Percentiles rank a stretch among this genome's conserved stretches.
Conservation (phyloP, 2,113 vertebrate species). For the Australoheros scitulus region DNA sequence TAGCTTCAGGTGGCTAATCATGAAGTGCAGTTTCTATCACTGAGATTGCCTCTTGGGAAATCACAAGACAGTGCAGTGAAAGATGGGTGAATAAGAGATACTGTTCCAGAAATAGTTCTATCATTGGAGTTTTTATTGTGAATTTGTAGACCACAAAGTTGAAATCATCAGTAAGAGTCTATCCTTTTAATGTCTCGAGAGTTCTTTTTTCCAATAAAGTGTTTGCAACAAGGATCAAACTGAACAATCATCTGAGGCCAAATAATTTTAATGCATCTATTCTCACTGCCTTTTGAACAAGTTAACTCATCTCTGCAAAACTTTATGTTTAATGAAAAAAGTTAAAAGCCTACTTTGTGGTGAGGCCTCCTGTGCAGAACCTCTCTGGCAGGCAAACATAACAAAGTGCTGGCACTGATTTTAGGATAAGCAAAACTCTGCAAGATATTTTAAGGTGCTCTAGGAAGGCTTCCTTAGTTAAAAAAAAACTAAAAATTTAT, state of each 20-base stretch:
- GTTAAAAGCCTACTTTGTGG: slow-evolving; percentile 13
- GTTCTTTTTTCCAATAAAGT: not conserved
- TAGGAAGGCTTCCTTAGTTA: not conserved
- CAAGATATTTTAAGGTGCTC: not conserved
- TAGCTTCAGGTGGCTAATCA: not conserved
- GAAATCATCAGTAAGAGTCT: not conserved
- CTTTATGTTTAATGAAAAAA: not conserved
- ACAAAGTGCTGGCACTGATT: slow-evolving; percentile 17
- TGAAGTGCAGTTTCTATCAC: not conserved
- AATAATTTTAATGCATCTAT: not conserved
- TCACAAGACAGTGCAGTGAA: not conserved
- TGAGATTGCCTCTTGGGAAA: not conserved
- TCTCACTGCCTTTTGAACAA: not conserved
- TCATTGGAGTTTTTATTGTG: not conserved
- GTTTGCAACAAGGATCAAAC: not conserved
- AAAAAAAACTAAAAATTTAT: not conserved
- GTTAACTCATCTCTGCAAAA: not conserved
- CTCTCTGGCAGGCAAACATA: not conserved
- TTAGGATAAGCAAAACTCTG: slow-evolving; percentile 4
- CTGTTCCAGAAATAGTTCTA: not conserved
- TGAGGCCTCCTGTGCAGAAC: not conserved
- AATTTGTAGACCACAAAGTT: slow-evolving; percentile 9
- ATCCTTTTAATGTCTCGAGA: not conserved
- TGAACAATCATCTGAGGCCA: not conserved
- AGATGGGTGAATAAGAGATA: not conserved